Base-by-base conservation (phyloP, 2,888 invertebrate genomes). In the Liodrosophila aerea region DNA sequence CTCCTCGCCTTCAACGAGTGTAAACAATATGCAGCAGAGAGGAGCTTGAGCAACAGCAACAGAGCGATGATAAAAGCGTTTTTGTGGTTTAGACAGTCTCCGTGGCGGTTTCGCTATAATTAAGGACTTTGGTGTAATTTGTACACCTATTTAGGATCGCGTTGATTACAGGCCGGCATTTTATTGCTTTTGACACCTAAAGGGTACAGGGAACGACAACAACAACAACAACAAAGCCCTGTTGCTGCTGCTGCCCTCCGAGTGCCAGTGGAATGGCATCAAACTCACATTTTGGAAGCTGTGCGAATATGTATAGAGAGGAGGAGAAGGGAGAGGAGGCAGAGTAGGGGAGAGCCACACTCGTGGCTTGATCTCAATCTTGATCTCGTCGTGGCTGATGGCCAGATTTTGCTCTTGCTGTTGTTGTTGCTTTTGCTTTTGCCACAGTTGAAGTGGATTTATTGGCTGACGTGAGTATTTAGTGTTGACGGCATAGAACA, bases 121-220 rank as follows among this genome's bases (percentile, higher is more conserved):
- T 90, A 89, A 90, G 89, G 89, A 88, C 88, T 87, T 87, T 86
- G 87, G 81, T 86, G 86, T 88, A 89, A 88, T 89, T 89, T 88
- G 89, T 89, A 88, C 88, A 87, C 89, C 89, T 89, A 90, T 89
- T 89, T 89, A 89, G 89, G 87, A 89, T 88, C 88, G 88, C 88
- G 88, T 88, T 89, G 90, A 90, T 90, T 90, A 90, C 87, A 90
- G 90, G 87, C 88, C 90, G 90, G 90, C 89, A 86, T 86, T 86
- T 88, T 89, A 89, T 90, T 90, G 89, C 88, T 87, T 85, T 89
- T 90, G 89, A 90, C 90, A 90, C 90, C 90, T 90, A 90, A 88
- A 90, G 89, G 89, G 88, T 85, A 66, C 66, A 83, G 59, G 62
- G 36, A 41, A 18, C 40, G 31, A 29, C 45, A 34, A 46, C 65